A percentile compares a stretch with the other conserved stretches of the same genome.
Evolutionary conservation across 2,888 invertebrate genomes (phyloP).

Genomic region (Drosophila kanekoi): DNA sequence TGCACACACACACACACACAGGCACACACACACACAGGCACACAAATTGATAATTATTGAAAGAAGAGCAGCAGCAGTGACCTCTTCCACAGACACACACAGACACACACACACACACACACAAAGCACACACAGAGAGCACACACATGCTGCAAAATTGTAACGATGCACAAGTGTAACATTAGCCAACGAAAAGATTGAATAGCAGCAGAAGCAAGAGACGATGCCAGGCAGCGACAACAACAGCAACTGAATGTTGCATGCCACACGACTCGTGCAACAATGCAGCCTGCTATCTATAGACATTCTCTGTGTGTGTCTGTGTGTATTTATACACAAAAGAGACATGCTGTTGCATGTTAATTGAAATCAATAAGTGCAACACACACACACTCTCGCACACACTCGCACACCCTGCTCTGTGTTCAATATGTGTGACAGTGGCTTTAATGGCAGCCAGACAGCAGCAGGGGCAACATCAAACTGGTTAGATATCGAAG

Average conservation of each 20-base stretch:
- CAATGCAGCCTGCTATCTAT: constrained; percentile 29
- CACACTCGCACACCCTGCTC: constrained; percentile 2
- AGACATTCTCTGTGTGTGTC: constrained; percentile 13
- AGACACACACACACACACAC: constrained; percentile 25
- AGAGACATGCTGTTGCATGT: constrained; percentile 82
- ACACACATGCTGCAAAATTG: constrained; percentile 37
- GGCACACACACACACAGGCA: constrained; percentile 48
- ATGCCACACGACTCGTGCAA: constrained; percentile 47
- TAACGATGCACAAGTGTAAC: constrained; percentile 80
- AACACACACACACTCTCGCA: constrained; percentile 42
- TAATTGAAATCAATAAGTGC: constrained; percentile 81
- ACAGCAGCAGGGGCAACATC: constrained; percentile 64
- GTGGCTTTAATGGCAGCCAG: constrained; percentile 65
- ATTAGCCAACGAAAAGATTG: constrained; percentile 79
- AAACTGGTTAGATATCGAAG: constrained; percentile 80
- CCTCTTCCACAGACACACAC: constrained; percentile 31
- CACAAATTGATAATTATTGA: constrained; percentile 77
- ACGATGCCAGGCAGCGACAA: constrained; percentile 36
- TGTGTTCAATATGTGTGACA: constrained; percentile 54
- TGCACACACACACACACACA: constrained; percentile 25
- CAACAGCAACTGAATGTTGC: constrained; percentile 57
- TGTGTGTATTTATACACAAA: constrained; percentile 51
- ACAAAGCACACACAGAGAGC: constrained; percentile 6
- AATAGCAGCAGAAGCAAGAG: constrained; percentile 59
- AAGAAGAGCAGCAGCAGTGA: constrained; percentile 54